phyloP scores from a whole-genome alignment of 2,888 invertebrate species.

The Sceliomorpha sp. region DNA sequence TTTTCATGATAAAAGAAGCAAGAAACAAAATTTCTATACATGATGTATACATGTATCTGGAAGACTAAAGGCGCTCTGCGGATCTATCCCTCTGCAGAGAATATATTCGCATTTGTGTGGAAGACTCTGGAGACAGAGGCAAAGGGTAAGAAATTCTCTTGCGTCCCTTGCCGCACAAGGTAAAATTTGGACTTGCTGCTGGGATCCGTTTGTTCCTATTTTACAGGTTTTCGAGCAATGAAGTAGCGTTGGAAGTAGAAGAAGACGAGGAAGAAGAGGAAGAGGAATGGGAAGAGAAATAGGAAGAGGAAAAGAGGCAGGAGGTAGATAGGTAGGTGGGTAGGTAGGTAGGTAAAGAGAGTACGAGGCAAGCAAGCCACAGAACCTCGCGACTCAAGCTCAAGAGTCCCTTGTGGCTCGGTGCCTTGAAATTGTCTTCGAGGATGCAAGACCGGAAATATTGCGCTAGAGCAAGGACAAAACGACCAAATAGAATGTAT shows the following conservation, averaged over 20 bases:
- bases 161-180: slow-evolving; percentile 49
- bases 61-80: slow-evolving; percentile 26
- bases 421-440: slow-evolving; percentile 52
- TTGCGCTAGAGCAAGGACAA: slow-evolving; percentile 42
- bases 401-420: slow-evolving; percentile 46
- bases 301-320: no score
- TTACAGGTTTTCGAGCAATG: slow-evolving; percentile 65
- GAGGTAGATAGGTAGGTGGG: no score
- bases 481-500: slow-evolving; percentile 45
- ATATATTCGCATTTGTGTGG: slow-evolving; percentile 45
- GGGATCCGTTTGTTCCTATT: slow-evolving; percentile 64
- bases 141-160: slow-evolving; percentile 42
- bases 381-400: slow-evolving; percentile 49
- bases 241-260: slow-evolving; percentile 41
- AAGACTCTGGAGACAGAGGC: slow-evolving; percentile 30
- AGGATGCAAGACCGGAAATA: slow-evolving; percentile 48
- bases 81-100: slow-evolving; percentile 38
- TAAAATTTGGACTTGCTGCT: slow-evolving; percentile 54
- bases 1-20: neutral
- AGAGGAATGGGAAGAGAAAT: no score
- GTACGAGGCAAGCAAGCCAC: slow-evolving; percentile 42
- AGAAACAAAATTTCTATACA: neutral
- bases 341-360: slow-evolving; percentile 47
- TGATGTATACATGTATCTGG: slow-evolving; percentile 1
- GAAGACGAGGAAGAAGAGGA: no score